A percentile compares a stretch with the other conserved stretches of the same genome.
phyloP scores from a whole-genome alignment of 1,140 invertebrate genomes.

The Drosophila virilis region DNA sequence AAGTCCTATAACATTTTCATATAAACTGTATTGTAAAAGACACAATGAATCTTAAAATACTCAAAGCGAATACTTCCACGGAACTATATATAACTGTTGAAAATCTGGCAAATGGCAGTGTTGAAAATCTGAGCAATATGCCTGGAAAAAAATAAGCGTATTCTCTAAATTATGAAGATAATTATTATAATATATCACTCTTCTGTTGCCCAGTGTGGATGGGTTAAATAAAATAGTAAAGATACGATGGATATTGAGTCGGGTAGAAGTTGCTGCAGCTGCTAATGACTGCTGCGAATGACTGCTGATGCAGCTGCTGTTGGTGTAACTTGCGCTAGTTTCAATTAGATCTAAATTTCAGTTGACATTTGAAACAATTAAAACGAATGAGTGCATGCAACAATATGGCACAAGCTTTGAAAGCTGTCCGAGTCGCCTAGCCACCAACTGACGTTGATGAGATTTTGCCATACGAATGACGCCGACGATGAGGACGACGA shows the following conservation, averaged over 20 bases:
- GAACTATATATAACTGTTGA: too few relatives aligned
- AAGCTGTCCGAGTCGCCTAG: constrained; percentile 19
- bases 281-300: neutral
- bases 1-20: neutral
- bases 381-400: constrained; percentile 62
- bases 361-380: constrained; percentile 68
- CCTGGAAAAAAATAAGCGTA: too few relatives aligned
- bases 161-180: too few relatives aligned
- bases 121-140: neutral
- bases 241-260: too few relatives aligned
- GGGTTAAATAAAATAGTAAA: too few relatives aligned
- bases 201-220: too few relatives aligned
- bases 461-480: constrained; percentile 33
- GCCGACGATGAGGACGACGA: constrained; percentile 19
- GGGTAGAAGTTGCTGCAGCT: neutral
- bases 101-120: neutral
- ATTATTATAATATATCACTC: too few relatives aligned
- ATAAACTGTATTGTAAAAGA: neutral
- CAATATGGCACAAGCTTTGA: constrained; percentile 14
- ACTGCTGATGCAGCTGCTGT: neutral
- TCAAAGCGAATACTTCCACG: too few relatives aligned
- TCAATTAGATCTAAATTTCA: constrained; percentile 47
- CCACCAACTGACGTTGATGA: constrained; percentile 47
- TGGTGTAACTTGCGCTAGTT: constrained; percentile 36
- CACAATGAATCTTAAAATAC: too few relatives aligned